Evolutionary conservation across 2,797 vertebrate species (phyloP), one percentile per base, ranked within the genome.

Genomic region (Poeciliopsis presidionis): DNA sequence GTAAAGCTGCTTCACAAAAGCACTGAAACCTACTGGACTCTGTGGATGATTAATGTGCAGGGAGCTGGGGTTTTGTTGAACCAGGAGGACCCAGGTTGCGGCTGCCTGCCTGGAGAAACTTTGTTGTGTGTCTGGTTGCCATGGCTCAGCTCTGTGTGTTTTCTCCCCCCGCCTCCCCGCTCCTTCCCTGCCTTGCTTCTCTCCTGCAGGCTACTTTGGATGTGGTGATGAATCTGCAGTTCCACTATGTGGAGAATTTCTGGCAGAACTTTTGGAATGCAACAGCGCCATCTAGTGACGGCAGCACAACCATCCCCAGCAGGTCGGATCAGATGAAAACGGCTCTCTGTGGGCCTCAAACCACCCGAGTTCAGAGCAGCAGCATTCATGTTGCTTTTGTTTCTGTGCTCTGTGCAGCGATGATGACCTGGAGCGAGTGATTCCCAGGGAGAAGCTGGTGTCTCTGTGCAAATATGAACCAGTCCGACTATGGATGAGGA

Each of bases 251-350:
- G 12, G 98, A 99, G 94, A 99, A 98, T 85, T 95, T 99, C 61
- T 99, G 98, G 98, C 96, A 98, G 86, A 97, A 97, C 69, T 99
- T 99, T 95, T 99, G 98, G 98, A 98, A 95, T 95, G 96, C 97
- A 72, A 97, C 97, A 93, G 84, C 96, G 87, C 93, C 96, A 85
- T 91, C 97, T 90, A 94, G 96, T 76, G 97, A 98, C 18, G 94
- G 94, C 82, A 92, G 89, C 22, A 79, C 96, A 39, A 80, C 95
- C 46, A 91, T 98, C 65, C 82, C 96, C 13, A 86, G 93, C 96
- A 98, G 98, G 98, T 99, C 83, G 73, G 7, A 71, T 1, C 59
- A 9, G 1, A 59, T n/a, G n/a, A 41, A 73, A 51, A 9, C 39
- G 59, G 43, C 70, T 28, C 70, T 28, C 55, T 59, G 2, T 16